Conservation (phyloP, 1,140 invertebrate genomes). For the Pogonomyrmex barbatus region DNA sequence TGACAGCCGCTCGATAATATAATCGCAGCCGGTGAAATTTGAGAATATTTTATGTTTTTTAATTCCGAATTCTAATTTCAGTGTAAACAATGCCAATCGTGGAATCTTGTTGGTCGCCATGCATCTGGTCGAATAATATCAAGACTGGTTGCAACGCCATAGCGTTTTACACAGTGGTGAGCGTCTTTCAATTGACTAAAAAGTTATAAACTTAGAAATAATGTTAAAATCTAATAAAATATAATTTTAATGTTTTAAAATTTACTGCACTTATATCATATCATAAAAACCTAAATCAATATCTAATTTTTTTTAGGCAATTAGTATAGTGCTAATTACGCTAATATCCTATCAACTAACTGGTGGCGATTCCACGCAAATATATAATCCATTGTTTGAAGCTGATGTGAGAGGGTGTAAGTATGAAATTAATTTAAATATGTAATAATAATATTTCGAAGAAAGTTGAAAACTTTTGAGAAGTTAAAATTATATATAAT, state of each 20-base stretch:
- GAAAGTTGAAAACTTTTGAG: background rate
- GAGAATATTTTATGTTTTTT: slow-evolving; percentile 16
- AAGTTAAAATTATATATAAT: background rate
- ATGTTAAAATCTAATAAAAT: background rate
- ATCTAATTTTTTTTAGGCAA: slow-evolving; percentile 85
- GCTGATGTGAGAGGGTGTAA: slow-evolving; percentile 92
- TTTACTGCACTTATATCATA: too few species aligned
- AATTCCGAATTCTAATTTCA: slow-evolving; percentile 60
- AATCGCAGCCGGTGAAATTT: slow-evolving; percentile 39
- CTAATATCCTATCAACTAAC: slow-evolving; percentile 91
- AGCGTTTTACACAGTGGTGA: slow-evolving; percentile 91
- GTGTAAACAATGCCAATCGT: slow-evolving; percentile 89
- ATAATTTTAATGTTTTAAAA: too few species aligned
- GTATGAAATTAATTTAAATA: slow-evolving; percentile 77
- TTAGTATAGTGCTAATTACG: slow-evolving; percentile 91
- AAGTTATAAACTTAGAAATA: background rate
- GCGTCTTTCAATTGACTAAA: slow-evolving; percentile 52
- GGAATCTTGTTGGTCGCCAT: slow-evolving; percentile 94
- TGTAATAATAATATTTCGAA: background rate
- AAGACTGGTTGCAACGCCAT: slow-evolving; percentile 91
- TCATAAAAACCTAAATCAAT: background rate
- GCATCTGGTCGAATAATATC: slow-evolving; percentile 93
- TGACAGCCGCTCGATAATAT: slow-evolving; percentile 14
- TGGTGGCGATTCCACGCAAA: slow-evolving; percentile 94
- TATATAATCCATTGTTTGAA: slow-evolving; percentile 95